Conservation (phyloP, 2,888 invertebrate species). For the Dexiosoma caninum region DNA sequence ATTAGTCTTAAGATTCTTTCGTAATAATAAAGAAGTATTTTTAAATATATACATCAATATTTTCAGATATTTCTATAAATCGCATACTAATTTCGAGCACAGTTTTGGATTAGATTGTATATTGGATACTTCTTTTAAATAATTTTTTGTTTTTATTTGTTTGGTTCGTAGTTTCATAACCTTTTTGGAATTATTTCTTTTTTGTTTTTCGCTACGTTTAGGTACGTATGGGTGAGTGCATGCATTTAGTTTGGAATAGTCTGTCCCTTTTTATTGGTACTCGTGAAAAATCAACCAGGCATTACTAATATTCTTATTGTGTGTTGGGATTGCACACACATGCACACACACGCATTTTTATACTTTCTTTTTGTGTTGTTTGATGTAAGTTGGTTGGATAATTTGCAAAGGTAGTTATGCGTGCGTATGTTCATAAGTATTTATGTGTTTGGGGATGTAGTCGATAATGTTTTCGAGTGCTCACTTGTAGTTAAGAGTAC, state of each 20-base stretch:
- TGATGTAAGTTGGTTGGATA: no score
- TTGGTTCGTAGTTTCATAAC: constrained; percentile 10
- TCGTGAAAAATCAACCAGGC: constrained; percentile 56
- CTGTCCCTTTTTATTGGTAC: constrained; percentile 49
- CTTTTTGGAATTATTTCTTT: constrained; percentile 13
- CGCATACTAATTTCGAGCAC: no score
- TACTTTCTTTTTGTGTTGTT: background rate
- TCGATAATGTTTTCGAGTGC: constrained; percentile 53
- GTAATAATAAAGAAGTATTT: no score
- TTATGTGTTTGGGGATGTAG: background rate
- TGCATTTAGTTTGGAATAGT: constrained; percentile 26
- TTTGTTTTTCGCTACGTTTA: constrained; percentile 1
- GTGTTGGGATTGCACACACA: constrained; percentile 18
- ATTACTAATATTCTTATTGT: constrained; percentile 56
- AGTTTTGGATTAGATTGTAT: background rate
- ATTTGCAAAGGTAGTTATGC: background rate
- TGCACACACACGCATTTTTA: background rate
- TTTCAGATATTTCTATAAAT: no score
- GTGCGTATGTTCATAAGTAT: background rate
- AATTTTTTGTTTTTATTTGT: constrained; percentile 4
- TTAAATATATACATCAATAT: no score
- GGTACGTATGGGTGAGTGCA: background rate
- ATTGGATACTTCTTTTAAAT: constrained; percentile 1
- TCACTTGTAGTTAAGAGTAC: constrained; percentile 44
- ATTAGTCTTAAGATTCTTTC: no score